Base-by-base conservation (phyloP, 2,113 vertebrate species). In the Nanorana parkeri region DNA sequence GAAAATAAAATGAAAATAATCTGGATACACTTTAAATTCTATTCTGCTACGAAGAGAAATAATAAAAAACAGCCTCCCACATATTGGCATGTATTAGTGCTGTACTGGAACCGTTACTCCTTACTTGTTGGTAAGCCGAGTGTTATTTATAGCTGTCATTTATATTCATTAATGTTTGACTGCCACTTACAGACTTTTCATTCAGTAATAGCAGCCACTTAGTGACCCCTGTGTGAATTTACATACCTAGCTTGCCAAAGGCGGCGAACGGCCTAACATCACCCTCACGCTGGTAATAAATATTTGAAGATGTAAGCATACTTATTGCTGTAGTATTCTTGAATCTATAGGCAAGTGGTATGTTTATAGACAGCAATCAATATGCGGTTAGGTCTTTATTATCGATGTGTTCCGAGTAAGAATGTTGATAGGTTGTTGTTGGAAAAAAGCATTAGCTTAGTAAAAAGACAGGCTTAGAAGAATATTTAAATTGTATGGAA, bases 101-200 rank as follows among this genome's bases (percentile, higher is more conserved):
- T 23, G 16, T 16, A 32, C 28, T 21, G n/a, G 55, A 60, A 56
- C 56, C 23, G 56, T 61, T 60, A 41, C n/a, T 75, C 29, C 55
- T 24, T 75, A 41, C 56, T 75, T 75, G 55, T 75, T 41, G 55
- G 41, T 61, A 61, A 17, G 41, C 55, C 16, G 71, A 60, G 29
- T 74, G 55, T 75, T 75, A 61, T 75, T 75, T 75, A 75, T 61
- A 75, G 72, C 72, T 61, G 56, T n/a, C 72, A 61, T 75, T 75
- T 32, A 75, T 75, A 75, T 75, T 61, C 72, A 75, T 75, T 75
- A 75, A 41, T 61, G 56, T 75, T 61, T 75, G 72, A 60, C 56
- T 60, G 60, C 19, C 54, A 61, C 72, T 61, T 61, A 36, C 72
- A 75, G 72, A 61, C 72, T 75, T 75, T 75, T 61, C 26, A 75